Evolutionary conservation across 2,888 invertebrate genomes (phyloP).

Genomic region (Isoperla grammatica): DNA sequence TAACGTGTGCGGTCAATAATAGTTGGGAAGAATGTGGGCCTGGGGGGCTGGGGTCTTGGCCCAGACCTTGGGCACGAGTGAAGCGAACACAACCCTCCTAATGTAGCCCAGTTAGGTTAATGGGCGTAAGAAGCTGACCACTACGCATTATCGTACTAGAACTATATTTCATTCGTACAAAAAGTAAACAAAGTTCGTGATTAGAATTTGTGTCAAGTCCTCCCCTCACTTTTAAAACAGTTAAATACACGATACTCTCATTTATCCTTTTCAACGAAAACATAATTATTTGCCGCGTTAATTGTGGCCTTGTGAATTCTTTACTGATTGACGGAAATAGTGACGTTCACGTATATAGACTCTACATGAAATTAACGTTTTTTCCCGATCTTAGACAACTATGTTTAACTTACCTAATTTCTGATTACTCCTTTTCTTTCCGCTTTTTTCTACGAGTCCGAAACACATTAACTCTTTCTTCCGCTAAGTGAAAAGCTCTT

Average conservation of each 20-base stretch:
- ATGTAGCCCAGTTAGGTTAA: too few species aligned
- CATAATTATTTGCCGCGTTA: too few species aligned
- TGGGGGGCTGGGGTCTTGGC: background rate
- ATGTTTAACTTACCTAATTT: constrained; percentile 14
- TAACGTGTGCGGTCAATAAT: too few species aligned
- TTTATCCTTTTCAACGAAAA: too few species aligned
- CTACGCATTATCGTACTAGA: too few species aligned
- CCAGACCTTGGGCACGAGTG: background rate
- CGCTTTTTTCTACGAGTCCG: constrained; percentile 3
- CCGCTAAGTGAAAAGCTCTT: constrained; percentile 15
- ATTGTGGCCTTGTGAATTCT: background rate
- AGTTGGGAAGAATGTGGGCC: too few species aligned
- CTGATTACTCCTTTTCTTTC: constrained; percentile 13
- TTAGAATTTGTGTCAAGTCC: too few species aligned
- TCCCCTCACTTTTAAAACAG: too few species aligned
- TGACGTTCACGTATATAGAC: background rate
- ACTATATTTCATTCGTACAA: too few species aligned
- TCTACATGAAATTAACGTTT: background rate
- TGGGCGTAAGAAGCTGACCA: too few species aligned
- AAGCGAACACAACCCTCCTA: background rate
- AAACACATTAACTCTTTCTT: constrained; percentile 13
- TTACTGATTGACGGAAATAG: background rate
- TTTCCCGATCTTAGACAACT: background rate
- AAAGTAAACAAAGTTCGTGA: too few species aligned
- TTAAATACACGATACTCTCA: too few species aligned